Conservation (phyloP, 2,113 vertebrate species). For the Erythrocebus patas region DNA sequence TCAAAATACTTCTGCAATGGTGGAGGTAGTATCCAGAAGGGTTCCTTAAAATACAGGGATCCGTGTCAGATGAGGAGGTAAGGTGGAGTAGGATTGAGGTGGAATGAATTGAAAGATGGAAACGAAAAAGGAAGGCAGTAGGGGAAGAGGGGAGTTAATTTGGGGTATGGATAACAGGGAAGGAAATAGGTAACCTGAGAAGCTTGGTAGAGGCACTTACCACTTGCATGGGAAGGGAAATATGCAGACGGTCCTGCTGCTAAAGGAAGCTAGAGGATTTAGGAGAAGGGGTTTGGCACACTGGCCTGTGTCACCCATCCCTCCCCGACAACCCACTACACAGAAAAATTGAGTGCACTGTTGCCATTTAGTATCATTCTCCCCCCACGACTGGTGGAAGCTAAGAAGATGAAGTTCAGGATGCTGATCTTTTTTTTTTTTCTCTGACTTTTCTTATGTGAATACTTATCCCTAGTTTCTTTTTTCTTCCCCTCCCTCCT, state of each 20-base stretch:
- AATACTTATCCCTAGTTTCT: neutral
- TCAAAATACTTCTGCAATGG: neutral
- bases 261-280: neutral
- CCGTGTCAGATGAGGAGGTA: neutral
- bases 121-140: neutral
- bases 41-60: neutral
- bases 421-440: neutral
- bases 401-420: neutral
- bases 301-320: neutral
- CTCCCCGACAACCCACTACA: neutral
- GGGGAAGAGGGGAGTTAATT: neutral
- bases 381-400: neutral
- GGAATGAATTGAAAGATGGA: neutral
- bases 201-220: neutral
- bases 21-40: neutral
- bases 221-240: neutral
- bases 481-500: neutral
- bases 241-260: neutral
- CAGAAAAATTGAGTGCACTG: neutral
- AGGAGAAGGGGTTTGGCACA: neutral
- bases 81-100: neutral
- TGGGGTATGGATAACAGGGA: neutral
- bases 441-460: constrained; percentile 7
- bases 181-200: neutral
- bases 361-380: neutral